A percentile compares a stretch with the other conserved stretches of the same genome.
These are phyloP conservation scores for Campoletis raptor DNA, from an alignment of 2,888 invertebrate genomes.

Conservation along the genomic window DNA sequence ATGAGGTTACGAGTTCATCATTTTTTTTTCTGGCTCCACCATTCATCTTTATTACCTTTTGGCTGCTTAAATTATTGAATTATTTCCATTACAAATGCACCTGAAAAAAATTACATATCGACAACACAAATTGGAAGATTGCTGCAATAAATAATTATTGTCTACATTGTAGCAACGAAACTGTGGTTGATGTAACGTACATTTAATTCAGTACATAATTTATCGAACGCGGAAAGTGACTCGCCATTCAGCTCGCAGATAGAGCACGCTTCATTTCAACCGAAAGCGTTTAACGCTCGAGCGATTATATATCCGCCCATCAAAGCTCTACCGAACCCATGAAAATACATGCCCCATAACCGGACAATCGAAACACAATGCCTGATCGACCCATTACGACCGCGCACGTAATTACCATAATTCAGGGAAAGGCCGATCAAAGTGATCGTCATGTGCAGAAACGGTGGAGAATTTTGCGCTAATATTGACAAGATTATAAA, in stretches of 20 bases:
- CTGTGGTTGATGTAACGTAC: background rate
- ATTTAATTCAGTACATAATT: background rate
- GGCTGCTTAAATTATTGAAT: background rate
- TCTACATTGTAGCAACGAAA: slow-evolving; percentile 5
- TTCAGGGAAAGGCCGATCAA: slow-evolving; percentile 23
- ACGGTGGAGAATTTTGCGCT: background rate
- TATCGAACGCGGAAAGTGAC: slow-evolving; percentile 26
- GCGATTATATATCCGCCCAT: slow-evolving; percentile 19
- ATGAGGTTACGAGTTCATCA: slow-evolving; percentile 3
- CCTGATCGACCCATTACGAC: background rate
- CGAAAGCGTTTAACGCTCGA: slow-evolving; percentile 35
- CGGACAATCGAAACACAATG: slow-evolving; percentile 36
- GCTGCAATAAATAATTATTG: background rate
- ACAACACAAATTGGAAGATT: background rate
- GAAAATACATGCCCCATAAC: slow-evolving; percentile 40
- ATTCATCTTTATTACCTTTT: background rate
- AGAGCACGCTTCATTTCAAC: slow-evolving; percentile 20
- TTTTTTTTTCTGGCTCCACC: slow-evolving; percentile 49
- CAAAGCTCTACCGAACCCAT: background rate
- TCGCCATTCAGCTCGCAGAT: slow-evolving; percentile 15
- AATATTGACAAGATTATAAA: slow-evolving; percentile 2
- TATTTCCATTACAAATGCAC: background rate
- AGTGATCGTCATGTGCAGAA: slow-evolving; percentile 4
- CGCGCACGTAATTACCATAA: slow-evolving; percentile 23
- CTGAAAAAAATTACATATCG: background rate